Conservation (phyloP, 2,888 invertebrate species). For the Seira ritae region DNA sequence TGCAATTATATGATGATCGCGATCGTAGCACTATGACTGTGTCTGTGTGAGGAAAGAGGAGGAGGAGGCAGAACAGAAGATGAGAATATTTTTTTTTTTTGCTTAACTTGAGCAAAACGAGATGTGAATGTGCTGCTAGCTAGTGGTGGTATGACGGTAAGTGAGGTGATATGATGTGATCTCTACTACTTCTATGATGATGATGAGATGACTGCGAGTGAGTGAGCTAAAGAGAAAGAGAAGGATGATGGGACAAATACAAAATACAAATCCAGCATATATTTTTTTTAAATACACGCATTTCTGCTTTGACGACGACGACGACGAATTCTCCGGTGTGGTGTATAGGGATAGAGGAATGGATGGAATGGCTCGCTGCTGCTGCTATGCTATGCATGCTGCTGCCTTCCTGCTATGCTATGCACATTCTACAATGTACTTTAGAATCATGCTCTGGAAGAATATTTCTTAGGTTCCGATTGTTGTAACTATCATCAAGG, state of each 20-base stretch:
- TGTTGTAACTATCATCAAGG: not conserved
- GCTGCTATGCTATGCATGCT: not conserved
- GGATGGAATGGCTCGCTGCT: not conserved
- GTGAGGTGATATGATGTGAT: not conserved
- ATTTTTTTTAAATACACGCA: not conserved
- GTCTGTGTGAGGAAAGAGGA: not conserved
- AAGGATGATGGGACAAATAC: too few species aligned
- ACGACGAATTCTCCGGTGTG: not conserved
- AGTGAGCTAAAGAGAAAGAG: not conserved
- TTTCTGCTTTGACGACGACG: not conserved
- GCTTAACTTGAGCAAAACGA: not conserved
- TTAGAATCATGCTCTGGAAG: not conserved
- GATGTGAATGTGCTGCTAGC: not conserved
- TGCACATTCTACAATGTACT: too few species aligned
- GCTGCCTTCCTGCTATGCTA: not conserved
- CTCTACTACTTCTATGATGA: not conserved
- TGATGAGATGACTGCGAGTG: not conserved
- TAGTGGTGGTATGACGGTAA: conserved; percentile 9
- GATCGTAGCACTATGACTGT: not conserved
- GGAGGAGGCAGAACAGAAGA: conserved; percentile 4
- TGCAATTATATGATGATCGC: not conserved
- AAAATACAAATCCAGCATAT: not conserved
- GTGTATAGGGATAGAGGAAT: too few species aligned
- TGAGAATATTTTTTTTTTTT: too few species aligned
- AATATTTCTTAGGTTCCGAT: not conserved